phyloP scores from a whole-genome alignment of 2,888 invertebrate species.

The Lithophane ornitopus region DNA sequence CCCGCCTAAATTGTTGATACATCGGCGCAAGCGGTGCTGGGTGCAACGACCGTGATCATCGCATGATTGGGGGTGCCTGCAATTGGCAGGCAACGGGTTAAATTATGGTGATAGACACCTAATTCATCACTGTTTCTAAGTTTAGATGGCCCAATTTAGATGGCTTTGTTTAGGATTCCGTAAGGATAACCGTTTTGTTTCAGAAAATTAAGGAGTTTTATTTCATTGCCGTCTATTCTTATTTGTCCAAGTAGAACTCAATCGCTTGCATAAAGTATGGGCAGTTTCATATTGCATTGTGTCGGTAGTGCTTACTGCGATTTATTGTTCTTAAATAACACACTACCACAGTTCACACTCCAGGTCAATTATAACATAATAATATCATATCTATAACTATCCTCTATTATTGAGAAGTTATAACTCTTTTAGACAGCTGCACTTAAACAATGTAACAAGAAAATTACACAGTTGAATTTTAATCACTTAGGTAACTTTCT shows the following conservation, averaged over 20 bases:
- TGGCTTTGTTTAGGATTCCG: slow-evolving; percentile 18
- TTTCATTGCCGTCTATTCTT: too few species aligned
- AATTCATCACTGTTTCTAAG: slow-evolving; percentile 30
- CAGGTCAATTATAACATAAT: slow-evolving; percentile 18
- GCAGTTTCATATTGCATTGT: not conserved
- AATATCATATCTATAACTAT: slow-evolving; percentile 11
- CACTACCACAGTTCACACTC: not conserved
- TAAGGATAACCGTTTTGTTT: not conserved
- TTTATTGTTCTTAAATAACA: not conserved
- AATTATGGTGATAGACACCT: slow-evolving; percentile 25
- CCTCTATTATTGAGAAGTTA: not conserved
- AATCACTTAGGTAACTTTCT: not conserved
- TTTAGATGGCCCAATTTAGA: slow-evolving; percentile 39
- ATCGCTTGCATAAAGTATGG: not conserved
- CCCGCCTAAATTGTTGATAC: slow-evolving; percentile 59
- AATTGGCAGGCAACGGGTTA: slow-evolving; percentile 58
- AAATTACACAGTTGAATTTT: not conserved
- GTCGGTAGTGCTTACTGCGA: not conserved
- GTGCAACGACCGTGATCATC: slow-evolving; percentile 75
- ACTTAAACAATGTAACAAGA: not conserved
- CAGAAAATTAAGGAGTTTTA: not conserved
- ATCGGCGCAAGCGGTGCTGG: slow-evolving; percentile 47
- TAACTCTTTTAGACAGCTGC: not conserved
- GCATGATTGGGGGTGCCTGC: slow-evolving; percentile 71
- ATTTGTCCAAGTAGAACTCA: not conserved